Base-by-base conservation (phyloP, 2,888 invertebrate species). In the Dorcus parallelipipedus region DNA sequence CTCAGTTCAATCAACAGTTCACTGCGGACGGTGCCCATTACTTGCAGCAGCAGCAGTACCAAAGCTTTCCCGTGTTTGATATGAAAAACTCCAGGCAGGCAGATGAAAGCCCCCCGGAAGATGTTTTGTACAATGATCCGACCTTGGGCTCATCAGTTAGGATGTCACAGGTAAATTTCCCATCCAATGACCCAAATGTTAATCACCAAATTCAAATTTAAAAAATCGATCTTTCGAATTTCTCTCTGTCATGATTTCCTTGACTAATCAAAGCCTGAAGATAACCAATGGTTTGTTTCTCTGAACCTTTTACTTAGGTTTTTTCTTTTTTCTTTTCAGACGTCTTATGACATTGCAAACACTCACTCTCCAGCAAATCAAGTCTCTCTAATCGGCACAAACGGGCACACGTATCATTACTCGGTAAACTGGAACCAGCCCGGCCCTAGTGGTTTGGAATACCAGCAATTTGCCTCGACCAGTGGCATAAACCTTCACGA, bases 91-190 rank as follows among this genome's bases (percentile, higher is more conserved):
- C 38, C n/a, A 54, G 62, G 26, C 75, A 59, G 52, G 55, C 56
- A 7, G 73, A 69, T 9, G 74, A 82, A 58, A 82, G 83, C 14
- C 83, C 84, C 4, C 84, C 86, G 0, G 79, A 80, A 2, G 81
- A 82, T 67, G 80, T 85, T 58, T 79, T 86, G 70, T 86, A 85
- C 73, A 81, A 81, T 59, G 88, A 88, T 73, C 88, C 88, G n/a
- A 86, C 86, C 49, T 77, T 88, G 51, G 83, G 85, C 0, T 85
- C 87, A 0, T 83, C 86, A 0, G 20, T 9, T 20, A 82, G 84
- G 20, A 73, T 84, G 60, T 60, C 60, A 2, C 76, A 77, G 52
- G 26, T 33, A 7, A 33, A 33, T 33, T 33, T 33, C 26, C 7
- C 26, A 33, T 33, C 6, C 1, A 33, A 33, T 33, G 3, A 33